Evolutionary conservation across 2,888 invertebrate species (phyloP).

Genomic region (Oasisia sp.): DNA sequence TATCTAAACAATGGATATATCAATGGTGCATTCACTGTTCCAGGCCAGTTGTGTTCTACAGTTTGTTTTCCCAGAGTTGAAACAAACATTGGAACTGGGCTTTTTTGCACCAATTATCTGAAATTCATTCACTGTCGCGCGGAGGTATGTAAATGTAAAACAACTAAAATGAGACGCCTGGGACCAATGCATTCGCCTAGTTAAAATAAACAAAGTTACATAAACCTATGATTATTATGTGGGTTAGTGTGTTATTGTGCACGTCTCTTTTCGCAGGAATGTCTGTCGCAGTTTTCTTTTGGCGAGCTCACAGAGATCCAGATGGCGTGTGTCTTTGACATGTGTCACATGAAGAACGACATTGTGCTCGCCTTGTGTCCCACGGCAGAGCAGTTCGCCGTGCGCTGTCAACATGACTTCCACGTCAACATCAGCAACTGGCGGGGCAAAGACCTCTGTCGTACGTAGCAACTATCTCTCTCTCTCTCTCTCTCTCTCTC

Average conservation of each 20-base stretch:
- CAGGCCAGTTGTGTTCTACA: no score
- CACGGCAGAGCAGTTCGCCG: slow-evolving; percentile 44
- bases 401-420: slow-evolving; percentile 43
- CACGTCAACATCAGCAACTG: slow-evolving; percentile 40
- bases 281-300: slow-evolving; percentile 39
- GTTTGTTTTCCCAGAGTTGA: no score
- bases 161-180: no score
- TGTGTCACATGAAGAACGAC: slow-evolving; percentile 46
- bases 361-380: slow-evolving; percentile 42
- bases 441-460: slow-evolving; percentile 44
- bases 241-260: not conserved
- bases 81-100: no score
- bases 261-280: slow-evolving; percentile 41
- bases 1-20: no score
- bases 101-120: no score
- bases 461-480: slow-evolving; percentile 38
- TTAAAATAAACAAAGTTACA: no score
- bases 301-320: slow-evolving; percentile 30
- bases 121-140: no score
- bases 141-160: no score
- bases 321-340: slow-evolving; percentile 48
- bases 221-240: not conserved
- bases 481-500: not conserved
- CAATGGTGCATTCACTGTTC: no score
- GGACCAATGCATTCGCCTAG: no score